Evolutionary conservation across 2,113 vertebrate genomes (phyloP).

Genomic region (Petaurus breviceps): DNA sequence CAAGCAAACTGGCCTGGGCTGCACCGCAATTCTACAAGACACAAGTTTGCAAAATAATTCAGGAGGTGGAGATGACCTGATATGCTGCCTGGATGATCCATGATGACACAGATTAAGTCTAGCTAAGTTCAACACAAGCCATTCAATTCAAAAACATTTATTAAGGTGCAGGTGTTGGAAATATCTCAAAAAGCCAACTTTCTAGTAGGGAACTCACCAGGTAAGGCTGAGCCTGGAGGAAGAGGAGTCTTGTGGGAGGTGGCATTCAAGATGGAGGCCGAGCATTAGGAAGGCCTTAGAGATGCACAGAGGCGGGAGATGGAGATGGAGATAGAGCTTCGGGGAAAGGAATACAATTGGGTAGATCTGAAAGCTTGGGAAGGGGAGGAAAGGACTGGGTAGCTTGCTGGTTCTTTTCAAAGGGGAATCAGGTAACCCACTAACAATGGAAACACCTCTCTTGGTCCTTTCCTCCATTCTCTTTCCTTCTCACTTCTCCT

Average conservation of each 20-base stretch:
- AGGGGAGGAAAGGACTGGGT: background rate
- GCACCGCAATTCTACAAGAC: conserved; percentile 92
- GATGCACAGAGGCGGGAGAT: background rate
- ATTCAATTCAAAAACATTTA: background rate
- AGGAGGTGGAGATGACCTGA: background rate
- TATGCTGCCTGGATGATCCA: background rate
- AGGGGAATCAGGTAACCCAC: background rate
- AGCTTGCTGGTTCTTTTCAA: background rate
- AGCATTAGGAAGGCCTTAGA: background rate
- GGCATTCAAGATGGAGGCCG: too few species aligned
- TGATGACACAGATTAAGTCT: background rate
- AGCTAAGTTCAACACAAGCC: background rate
- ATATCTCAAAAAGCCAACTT: background rate
- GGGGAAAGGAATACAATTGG: background rate
- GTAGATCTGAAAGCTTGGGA: background rate
- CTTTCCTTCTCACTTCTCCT: background rate
- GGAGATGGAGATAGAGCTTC: background rate
- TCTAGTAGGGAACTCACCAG: background rate
- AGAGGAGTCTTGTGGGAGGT: background rate
- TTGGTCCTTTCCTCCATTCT: background rate
- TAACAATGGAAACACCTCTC: background rate
- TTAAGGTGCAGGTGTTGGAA: background rate
- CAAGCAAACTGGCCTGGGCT: conserved; percentile 94
- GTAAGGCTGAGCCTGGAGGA: background rate
- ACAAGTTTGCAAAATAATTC: conserved; percentile 47